Base-by-base conservation (phyloP, 2,797 vertebrate genomes). In the Cephalopachus bancanus region DNA sequence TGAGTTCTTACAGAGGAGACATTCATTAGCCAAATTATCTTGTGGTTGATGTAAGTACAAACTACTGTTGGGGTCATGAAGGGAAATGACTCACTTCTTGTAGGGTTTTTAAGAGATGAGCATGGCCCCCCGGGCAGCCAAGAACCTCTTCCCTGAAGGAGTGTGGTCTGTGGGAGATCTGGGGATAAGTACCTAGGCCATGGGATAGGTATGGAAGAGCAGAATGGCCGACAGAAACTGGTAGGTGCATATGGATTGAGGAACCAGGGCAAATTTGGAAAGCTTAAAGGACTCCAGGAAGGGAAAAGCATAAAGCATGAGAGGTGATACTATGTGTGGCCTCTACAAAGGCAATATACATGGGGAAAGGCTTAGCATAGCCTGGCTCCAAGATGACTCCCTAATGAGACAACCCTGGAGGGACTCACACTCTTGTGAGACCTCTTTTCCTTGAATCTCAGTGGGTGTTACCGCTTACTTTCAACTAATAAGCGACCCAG, bases 271-370 rank as follows among this genome's bases (percentile, higher is more conserved):
- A 76, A 57, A 37, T 0, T 8, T 22, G 19, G 65, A 55, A 33
- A 9, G 9, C 26, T 6, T 4, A 51, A 28, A 89, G 60, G 84
- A 57, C 55, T 57, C 17, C 19, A n/a, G 53, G 28, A 1, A 64
- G 30, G 17, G 15, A 8, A 20, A 24, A 16, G 14, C 28, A 53
- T 0, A 60, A 80, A 81, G 55, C 11, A 3, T 2, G 49, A 11
- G 37, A 71, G 55, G 55, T 2, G 8, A 64, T 26, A 65, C 5
- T 8, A 30, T 0, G 0, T 3, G 10, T 0, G 1, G 17, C 24
- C 28, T 17, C 65, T 49, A 28, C 17, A 19, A 28, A 37, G 65
- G 16, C 16, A 19, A 11, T n/a, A 1, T 0, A 1, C 9, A 3
- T 0, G 5, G 14, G 16, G 44, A 26, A 67, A 20, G 9, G 3